phyloP scores from a whole-genome alignment of 2,797 vertebrate species.

The Neosilurus hyrtlii region DNA sequence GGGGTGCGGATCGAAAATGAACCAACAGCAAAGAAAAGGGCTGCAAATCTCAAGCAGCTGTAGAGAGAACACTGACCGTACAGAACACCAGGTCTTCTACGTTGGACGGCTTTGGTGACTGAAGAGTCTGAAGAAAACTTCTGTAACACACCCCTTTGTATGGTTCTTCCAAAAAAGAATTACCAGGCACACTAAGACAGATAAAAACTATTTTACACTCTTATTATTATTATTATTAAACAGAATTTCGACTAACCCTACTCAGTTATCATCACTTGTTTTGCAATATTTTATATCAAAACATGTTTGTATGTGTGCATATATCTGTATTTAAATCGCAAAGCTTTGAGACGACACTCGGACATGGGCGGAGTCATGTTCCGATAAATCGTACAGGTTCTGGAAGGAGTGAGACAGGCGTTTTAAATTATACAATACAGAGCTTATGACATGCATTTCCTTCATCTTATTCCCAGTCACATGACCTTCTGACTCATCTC shows the following conservation, averaged over 20 bases:
- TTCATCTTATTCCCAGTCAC: background rate
- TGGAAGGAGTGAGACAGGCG: too few species aligned
- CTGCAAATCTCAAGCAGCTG: background rate
- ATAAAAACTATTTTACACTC: background rate
- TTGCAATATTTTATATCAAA: too few species aligned
- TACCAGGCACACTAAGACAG: constrained; percentile 80
- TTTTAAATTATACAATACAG: background rate
- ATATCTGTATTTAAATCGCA: too few species aligned
- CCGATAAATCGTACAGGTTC: too few species aligned
- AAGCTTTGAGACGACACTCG: too few species aligned
- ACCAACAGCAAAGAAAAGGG: background rate
- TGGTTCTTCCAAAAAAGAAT: constrained; percentile 83
- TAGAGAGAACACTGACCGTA: constrained; percentile 70
- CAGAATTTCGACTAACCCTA: background rate
- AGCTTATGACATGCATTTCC: background rate
- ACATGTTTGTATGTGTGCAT: too few species aligned
- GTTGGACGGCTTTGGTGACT: constrained; percentile 75
- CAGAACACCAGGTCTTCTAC: constrained; percentile 88
- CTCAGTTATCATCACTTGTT: too few species aligned
- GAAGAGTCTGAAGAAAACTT: constrained; percentile 83
- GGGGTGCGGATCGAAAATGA: background rate
- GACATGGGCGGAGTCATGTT: too few species aligned
- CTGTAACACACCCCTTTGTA: constrained; percentile 83
- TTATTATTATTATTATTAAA: background rate
- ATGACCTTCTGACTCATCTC: background rate